Conservation (phyloP, 1,140 invertebrate genomes). For the Hesperophylax magnus region DNA sequence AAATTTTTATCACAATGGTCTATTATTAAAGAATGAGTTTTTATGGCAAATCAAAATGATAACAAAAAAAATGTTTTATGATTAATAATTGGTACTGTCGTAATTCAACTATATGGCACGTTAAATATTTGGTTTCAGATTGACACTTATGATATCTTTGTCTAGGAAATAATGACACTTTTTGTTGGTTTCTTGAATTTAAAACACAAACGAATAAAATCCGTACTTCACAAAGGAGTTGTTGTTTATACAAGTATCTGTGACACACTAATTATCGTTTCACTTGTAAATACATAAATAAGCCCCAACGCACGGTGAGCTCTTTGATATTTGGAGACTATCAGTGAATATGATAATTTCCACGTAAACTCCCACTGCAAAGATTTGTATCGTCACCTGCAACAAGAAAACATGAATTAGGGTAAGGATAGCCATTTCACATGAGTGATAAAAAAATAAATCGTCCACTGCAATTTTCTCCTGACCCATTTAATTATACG, state of each 20-base stretch:
- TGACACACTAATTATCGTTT: constrained; percentile 24
- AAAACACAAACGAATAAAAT: too few relatives aligned
- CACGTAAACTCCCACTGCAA: constrained; percentile 24
- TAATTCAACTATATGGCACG: too few relatives aligned
- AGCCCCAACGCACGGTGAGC: neutral
- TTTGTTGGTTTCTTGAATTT: too few relatives aligned
- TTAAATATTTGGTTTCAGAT: too few relatives aligned
- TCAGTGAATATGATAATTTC: constrained; percentile 6
- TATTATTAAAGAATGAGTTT: neutral
- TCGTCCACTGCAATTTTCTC: neutral
- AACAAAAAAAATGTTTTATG: neutral
- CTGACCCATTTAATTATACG: neutral
- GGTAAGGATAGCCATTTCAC: constrained; percentile 9
- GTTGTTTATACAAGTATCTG: constrained; percentile 3
- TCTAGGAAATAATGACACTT: too few relatives aligned
- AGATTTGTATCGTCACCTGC: constrained; percentile 31
- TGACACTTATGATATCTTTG: too few relatives aligned
- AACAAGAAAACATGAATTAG: constrained; percentile 34
- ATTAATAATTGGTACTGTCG: too few relatives aligned
- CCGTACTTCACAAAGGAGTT: too few relatives aligned
- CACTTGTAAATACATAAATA: constrained; percentile 21
- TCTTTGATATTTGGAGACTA: constrained; percentile 19
- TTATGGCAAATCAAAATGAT: neutral
- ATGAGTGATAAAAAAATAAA: neutral
- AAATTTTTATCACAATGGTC: neutral